phyloP scores from a whole-genome alignment of 2,113 vertebrate genomes.

The Tinamus guttatus region DNA sequence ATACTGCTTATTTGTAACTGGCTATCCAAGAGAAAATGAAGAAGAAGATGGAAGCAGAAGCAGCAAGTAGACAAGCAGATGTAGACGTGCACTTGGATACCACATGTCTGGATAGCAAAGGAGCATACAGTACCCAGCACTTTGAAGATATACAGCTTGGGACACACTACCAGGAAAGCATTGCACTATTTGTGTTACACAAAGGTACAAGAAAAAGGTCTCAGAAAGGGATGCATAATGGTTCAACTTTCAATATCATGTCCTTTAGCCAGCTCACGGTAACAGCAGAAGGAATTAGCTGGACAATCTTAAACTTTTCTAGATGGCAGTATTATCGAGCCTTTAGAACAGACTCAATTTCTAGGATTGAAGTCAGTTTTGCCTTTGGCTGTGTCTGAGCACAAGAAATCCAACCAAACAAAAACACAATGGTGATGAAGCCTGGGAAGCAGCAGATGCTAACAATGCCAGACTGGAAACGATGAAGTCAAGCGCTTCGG shows the following conservation, averaged over 20 bases:
- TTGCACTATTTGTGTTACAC: background rate
- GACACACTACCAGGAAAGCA: slow-evolving; percentile 56
- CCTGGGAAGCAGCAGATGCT: slow-evolving; percentile 68
- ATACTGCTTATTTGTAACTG: slow-evolving; percentile 68
- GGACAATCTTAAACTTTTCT: slow-evolving; percentile 12
- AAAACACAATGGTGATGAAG: slow-evolving; percentile 77
- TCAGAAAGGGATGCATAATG: slow-evolving; percentile 70
- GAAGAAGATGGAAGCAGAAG: slow-evolving; percentile 78
- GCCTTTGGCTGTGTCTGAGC: slow-evolving; percentile 54
- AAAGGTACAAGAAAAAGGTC: slow-evolving; percentile 32
- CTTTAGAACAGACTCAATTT: slow-evolving; percentile 45
- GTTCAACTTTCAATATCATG: background rate
- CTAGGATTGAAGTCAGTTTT: slow-evolving; percentile 44
- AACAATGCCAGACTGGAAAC: slow-evolving; percentile 73
- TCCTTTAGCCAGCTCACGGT: background rate
- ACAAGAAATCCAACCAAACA: slow-evolving; percentile 38
- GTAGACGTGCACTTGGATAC: slow-evolving; percentile 70
- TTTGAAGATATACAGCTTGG: slow-evolving; percentile 28
- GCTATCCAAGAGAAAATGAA: slow-evolving; percentile 78
- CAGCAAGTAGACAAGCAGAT: slow-evolving; percentile 74
- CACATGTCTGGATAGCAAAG: slow-evolving; percentile 76
- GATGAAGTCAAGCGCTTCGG: slow-evolving; percentile 63
- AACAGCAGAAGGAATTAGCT: slow-evolving; percentile 65
- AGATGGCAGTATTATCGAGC: background rate
- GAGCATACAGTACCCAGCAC: slow-evolving; percentile 70